phyloP scores from a whole-genome alignment of 2,888 invertebrate species.

The Thymelicus sylvestris region DNA sequence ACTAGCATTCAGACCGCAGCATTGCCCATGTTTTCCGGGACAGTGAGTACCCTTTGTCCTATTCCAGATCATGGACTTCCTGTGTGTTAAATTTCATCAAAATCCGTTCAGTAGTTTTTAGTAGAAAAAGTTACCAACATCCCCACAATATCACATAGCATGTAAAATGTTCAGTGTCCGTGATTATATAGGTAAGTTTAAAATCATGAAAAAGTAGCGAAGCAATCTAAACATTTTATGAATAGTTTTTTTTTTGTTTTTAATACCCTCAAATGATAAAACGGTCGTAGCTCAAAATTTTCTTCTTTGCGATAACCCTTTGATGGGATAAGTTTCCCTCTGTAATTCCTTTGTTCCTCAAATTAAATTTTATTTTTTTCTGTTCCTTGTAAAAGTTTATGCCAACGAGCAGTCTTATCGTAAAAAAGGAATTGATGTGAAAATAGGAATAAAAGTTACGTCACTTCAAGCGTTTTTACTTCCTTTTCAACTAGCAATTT shows the following conservation, averaged over 20 bases:
- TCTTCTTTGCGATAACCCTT: constrained; percentile 41
- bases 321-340: constrained; percentile 46
- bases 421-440: constrained; percentile 10
- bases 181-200: too few species aligned
- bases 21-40: too few species aligned
- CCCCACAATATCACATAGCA: too few species aligned
- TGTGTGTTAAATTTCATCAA: too few species aligned
- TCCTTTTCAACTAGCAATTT: too few species aligned
- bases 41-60: too few species aligned
- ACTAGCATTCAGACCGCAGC: background rate
- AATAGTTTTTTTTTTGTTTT: constrained; percentile 15
- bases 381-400: constrained; percentile 12
- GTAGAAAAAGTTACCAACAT: too few species aligned
- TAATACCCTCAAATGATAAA: constrained; percentile 1
- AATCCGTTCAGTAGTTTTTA: background rate
- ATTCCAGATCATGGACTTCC: too few species aligned
- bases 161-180: too few species aligned
- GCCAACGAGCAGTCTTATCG: constrained; percentile 8
- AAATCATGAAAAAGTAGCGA: too few species aligned
- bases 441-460: background rate
- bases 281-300: constrained; percentile 1
- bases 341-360: constrained; percentile 40
- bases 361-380: constrained; percentile 42
- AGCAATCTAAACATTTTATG: background rate
- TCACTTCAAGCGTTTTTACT: background rate